Conservation (phyloP, 2,888 invertebrate species). For the Lasiommata megera region DNA sequence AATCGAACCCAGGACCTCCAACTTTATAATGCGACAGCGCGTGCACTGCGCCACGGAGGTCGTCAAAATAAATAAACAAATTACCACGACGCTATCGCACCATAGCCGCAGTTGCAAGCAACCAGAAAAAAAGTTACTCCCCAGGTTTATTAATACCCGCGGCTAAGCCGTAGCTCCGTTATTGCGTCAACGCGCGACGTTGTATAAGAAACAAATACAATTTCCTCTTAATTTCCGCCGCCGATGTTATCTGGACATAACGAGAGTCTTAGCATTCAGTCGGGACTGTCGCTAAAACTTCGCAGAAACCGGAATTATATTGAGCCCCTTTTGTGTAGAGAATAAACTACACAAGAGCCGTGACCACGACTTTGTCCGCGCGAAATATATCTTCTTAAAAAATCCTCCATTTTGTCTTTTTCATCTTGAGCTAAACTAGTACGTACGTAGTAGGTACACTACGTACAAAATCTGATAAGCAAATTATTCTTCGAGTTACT, state of each 20-base stretch:
- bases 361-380: background rate
- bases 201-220: constrained; percentile 77
- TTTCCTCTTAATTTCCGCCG: constrained; percentile 77
- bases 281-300: constrained; percentile 53
- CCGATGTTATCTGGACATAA: constrained; percentile 70
- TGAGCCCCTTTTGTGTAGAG: constrained; percentile 38
- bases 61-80: too few species aligned
- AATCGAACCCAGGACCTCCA: too few species aligned
- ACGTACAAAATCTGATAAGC: too few species aligned
- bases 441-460: too few species aligned
- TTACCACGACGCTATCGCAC: too few species aligned
- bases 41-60: too few species aligned
- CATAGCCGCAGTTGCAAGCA: too few species aligned
- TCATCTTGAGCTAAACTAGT: too few species aligned
- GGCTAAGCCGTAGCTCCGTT: constrained; percentile 46
- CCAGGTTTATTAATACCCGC: constrained; percentile 46
- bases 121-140: too few species aligned
- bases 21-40: too few species aligned
- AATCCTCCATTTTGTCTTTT: too few species aligned
- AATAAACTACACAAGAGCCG: constrained; percentile 8
- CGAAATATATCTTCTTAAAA: background rate
- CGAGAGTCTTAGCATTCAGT: constrained; percentile 65
- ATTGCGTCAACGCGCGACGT: constrained; percentile 58
- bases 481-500: too few species aligned
- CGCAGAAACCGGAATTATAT: constrained; percentile 55